A percentile compares a stretch with the other conserved stretches of the same genome.
Conservation (phyloP, 2,113 vertebrate genomes). For the Herpetotheres cachinnans region DNA sequence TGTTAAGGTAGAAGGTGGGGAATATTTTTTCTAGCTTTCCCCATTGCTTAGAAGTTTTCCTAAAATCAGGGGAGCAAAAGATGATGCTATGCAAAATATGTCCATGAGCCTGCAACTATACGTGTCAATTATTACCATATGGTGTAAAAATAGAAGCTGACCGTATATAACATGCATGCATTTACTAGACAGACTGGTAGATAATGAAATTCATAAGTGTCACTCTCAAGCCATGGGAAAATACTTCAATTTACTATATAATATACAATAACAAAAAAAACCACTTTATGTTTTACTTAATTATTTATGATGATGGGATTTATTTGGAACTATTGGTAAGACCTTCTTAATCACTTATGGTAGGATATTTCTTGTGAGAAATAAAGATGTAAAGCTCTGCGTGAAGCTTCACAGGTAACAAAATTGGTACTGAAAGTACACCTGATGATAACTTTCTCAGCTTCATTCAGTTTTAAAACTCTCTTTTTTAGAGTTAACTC, state of each 20-base stretch:
- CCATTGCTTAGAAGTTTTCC: background rate
- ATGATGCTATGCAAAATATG: background rate
- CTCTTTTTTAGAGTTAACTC: background rate
- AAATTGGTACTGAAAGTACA: background rate
- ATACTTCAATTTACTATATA: conserved; percentile 29
- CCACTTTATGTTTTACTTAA: background rate
- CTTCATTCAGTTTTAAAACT: background rate
- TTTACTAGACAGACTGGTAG: background rate
- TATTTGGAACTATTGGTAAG: background rate
- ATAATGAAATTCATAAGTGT: background rate
- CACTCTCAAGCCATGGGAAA: background rate
- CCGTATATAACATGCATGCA: background rate
- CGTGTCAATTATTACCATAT: background rate
- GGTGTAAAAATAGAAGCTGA: background rate
- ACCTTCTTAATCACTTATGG: background rate
- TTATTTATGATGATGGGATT: conserved; percentile 22
- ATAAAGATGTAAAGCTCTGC: background rate
- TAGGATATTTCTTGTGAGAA: background rate
- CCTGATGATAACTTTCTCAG: background rate
- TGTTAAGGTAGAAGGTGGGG: background rate
- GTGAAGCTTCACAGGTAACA: background rate
- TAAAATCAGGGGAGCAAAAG: background rate
- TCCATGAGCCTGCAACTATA: background rate
- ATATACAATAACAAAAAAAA: too few relatives aligned
- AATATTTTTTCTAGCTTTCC: background rate